Evolutionary conservation across 2,888 invertebrate species (phyloP), one percentile per base, ranked within the genome.

Genomic region (Gnatocerus cornutus): DNA sequence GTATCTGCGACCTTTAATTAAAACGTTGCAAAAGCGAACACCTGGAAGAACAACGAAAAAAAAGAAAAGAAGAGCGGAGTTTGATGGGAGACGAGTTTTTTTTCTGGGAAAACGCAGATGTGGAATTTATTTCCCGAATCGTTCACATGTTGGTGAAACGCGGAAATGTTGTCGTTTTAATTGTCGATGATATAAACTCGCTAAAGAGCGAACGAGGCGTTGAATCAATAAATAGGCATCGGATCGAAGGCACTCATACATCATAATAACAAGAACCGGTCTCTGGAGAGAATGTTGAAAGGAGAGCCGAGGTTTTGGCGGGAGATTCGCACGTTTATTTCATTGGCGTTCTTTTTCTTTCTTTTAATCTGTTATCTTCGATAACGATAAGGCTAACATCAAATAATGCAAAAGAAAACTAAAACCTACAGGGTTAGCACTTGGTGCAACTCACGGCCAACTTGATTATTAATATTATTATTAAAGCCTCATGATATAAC

Each of bases 191-290:
- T 59, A 29, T 58, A 58, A 61, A 61, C 48, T 41, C 33, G 61
- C 14, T 27, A 13, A 50, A 61, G 33, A 16, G 33, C 33, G 46
- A 39, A 50, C 61, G 61, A 61, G 61, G 61, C 61, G 61, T 53
- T 53, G 63, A 63, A 63, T 63, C 63, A 30, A 65, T 65, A 48
- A 65, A 65, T 45, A 65, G 64, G 50, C 62, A 62, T 50, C 62
- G 13, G 62, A 62, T 62, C 62, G 52, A 41, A 27, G 52, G 55
- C 53, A 53, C 43, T 33, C 53, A 48, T 46, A 55, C 64, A 59
- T 59, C 61, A 61, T 56, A 46, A 30, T 41, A 67, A 41, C 48
- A 46, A 58, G 43, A 67, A 67, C 59, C 67, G 59, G 58, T 56
- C 67, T 14, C 16, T 8, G 52, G 21, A 13, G 41, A 65, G 27